Evolutionary conservation across 2,797 vertebrate species (phyloP).

Genomic region (Siniperca scherzeri): DNA sequence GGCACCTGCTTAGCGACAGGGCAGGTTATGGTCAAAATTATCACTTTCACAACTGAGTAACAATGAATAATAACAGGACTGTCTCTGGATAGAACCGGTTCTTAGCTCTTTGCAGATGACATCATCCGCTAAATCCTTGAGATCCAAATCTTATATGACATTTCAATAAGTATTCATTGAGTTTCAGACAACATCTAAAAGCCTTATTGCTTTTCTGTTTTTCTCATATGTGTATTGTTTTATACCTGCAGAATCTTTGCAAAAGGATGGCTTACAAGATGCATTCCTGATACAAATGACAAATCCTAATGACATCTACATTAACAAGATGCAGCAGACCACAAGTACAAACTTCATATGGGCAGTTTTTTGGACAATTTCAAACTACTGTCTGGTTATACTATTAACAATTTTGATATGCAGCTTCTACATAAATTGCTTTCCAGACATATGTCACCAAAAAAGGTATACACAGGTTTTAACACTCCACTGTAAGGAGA

Average conservation of each 20-base stretch:
- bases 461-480: neutral
- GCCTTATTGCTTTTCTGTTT: neutral
- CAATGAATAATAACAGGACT: neutral
- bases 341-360: neutral
- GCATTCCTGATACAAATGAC: neutral
- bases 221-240: neutral
- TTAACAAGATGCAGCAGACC: neutral
- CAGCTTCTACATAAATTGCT: neutral
- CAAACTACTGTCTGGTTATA: neutral
- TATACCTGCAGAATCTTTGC: neutral
- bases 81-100: neutral
- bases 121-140: constrained; percentile 9
- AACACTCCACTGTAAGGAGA: neutral
- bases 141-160: neutral
- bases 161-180: constrained; percentile 13
- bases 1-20: neutral
- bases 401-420: neutral
- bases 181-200: neutral
- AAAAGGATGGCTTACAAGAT: neutral
- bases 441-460: neutral
- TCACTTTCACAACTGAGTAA: neutral
- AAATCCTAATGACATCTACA: neutral
- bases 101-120: neutral
- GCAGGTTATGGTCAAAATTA: constrained; percentile 5
- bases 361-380: neutral